phyloP scores from a whole-genome alignment of 2,113 vertebrate species.

The Rhinichthys klamathensis region DNA sequence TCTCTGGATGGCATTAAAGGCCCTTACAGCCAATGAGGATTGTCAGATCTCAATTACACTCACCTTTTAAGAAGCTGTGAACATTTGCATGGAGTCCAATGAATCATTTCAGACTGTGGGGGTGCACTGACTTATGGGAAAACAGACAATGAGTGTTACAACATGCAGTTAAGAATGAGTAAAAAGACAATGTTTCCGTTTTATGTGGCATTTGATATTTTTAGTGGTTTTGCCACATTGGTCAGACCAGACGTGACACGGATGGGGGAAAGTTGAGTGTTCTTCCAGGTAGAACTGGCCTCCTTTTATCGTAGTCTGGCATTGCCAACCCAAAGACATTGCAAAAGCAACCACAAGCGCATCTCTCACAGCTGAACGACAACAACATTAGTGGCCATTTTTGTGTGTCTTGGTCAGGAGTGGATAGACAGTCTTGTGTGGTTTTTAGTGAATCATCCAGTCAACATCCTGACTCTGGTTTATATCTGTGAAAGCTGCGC shows the following conservation, averaged over 20 bases:
- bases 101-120: conserved; percentile 70
- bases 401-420: conserved; percentile 62
- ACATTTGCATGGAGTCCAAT: conserved; percentile 55
- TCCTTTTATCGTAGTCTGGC: background rate
- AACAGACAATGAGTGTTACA: conserved; percentile 48
- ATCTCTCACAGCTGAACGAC: background rate
- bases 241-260: conserved; percentile 15
- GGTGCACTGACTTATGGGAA: conserved; percentile 68
- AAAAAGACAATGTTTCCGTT: conserved; percentile 26
- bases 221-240: conserved; percentile 28
- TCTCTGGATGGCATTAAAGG: conserved; percentile 56
- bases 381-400: conserved; percentile 16
- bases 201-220: conserved; percentile 38
- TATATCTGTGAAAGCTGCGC: conserved; percentile 35
- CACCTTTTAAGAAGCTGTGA: conserved; percentile 58
- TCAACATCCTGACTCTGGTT: conserved; percentile 50
- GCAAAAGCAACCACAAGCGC: conserved; percentile 16
- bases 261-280: conserved; percentile 8
- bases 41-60: conserved; percentile 52
- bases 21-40: conserved; percentile 51
- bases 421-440: conserved; percentile 67
- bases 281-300: conserved; percentile 16
- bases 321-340: conserved; percentile 1
- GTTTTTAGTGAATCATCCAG: conserved; percentile 56
- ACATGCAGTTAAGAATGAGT: background rate